phyloP scores from a whole-genome alignment of 2,888 invertebrate genomes.

The Leptinotarsa haldemani region DNA sequence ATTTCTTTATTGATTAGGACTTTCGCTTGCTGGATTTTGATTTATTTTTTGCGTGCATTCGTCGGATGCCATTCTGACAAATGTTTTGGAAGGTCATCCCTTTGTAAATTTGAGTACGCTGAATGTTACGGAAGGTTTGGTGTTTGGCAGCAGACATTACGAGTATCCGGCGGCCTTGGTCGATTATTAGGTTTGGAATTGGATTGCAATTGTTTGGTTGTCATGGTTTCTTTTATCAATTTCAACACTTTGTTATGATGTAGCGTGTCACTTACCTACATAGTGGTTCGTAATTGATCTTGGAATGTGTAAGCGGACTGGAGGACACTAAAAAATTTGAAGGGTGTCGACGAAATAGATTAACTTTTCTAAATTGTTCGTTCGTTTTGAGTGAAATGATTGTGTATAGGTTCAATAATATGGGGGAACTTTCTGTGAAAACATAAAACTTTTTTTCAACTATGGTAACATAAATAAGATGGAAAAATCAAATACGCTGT shows the following conservation, averaged over 20 bases:
- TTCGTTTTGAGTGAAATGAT: too few relatives aligned
- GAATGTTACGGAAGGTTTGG: conserved; percentile 14
- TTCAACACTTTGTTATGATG: conserved; percentile 21
- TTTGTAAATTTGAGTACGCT: neutral
- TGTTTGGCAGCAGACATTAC: neutral
- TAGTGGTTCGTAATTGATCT: conserved; percentile 5
- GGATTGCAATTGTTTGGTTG: conserved; percentile 26
- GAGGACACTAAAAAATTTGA: neutral
- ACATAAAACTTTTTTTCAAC: too few relatives aligned
- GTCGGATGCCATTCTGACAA: conserved; percentile 4
- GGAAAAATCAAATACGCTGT: too few relatives aligned
- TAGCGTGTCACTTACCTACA: conserved; percentile 21
- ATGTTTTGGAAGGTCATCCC: conserved; percentile 14
- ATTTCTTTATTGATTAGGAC: conserved; percentile 65
- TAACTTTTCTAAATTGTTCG: too few relatives aligned
- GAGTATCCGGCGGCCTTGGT: neutral
- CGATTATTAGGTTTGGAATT: conserved; percentile 14
- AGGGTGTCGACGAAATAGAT: neutral
- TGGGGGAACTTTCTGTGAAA: too few relatives aligned
- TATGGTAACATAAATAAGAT: too few relatives aligned
- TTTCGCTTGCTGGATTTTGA: conserved; percentile 59
- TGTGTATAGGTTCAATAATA: too few relatives aligned
- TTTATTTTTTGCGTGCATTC: conserved; percentile 50
- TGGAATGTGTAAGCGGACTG: neutral
- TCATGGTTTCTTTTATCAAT: conserved; percentile 25